Evolutionary conservation across 2,888 invertebrate genomes (phyloP).

Genomic region (Machimus rusticus): DNA sequence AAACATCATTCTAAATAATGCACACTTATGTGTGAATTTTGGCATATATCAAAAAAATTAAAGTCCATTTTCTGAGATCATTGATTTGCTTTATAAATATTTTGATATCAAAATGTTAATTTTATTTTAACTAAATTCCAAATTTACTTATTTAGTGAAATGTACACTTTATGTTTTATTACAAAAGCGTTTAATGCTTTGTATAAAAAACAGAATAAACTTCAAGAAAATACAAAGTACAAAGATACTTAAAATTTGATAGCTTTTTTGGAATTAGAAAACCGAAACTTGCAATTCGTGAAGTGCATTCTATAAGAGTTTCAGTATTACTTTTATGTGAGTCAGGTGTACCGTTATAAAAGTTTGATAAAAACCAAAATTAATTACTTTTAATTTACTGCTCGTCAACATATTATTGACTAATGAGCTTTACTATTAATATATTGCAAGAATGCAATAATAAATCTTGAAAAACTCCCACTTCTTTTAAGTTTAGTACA

Average conservation of each 20-base stretch:
- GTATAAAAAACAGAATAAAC: background rate
- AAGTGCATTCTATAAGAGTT: background rate
- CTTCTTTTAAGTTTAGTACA: background rate
- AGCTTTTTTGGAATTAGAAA: background rate
- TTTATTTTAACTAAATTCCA: background rate
- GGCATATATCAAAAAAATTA: background rate
- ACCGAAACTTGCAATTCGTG: background rate
- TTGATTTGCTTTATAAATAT: background rate
- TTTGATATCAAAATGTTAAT: background rate
- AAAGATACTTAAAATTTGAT: background rate
- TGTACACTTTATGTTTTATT: background rate
- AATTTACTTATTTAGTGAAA: background rate
- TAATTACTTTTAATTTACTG: constrained; percentile 19
- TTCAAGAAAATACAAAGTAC: background rate
- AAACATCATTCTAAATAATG: background rate
- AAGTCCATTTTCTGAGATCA: background rate
- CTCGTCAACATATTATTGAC: constrained; percentile 14
- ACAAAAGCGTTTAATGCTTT: background rate
- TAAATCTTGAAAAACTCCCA: constrained; percentile 4
- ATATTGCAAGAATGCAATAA: constrained; percentile 46
- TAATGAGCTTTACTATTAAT: constrained; percentile 41
- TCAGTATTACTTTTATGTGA: background rate
- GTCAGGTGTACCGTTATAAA: background rate
- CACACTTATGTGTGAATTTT: background rate
- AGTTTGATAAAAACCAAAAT: background rate